A percentile compares a stretch with the other conserved stretches of the same genome.
These are phyloP conservation scores for Gavialis gangeticus DNA, from an alignment of 2,113 vertebrate species.

Conservation along the genomic window DNA sequence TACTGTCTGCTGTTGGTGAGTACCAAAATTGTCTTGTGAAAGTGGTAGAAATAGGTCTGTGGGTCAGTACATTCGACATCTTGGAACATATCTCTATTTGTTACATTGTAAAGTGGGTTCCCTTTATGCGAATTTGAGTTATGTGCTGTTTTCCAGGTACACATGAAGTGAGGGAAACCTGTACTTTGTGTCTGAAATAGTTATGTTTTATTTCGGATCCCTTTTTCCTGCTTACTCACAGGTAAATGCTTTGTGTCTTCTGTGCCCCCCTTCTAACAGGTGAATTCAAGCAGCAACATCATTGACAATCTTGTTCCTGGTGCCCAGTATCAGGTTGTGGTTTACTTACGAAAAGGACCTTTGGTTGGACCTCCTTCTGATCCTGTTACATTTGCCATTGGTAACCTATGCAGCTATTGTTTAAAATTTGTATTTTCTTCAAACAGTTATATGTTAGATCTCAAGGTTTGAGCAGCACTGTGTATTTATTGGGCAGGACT, in stretches of 20 bases:
- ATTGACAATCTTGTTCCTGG: constrained; percentile 92
- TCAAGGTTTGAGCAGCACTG: background rate
- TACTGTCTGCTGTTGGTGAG: no score
- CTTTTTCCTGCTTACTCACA: background rate
- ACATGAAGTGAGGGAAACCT: no score
- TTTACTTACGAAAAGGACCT: constrained; percentile 91
- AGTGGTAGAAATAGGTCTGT: no score
- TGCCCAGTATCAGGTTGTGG: constrained; percentile 92
- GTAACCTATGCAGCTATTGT: constrained; percentile 72
- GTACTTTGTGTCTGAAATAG: background rate
- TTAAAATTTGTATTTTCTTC: background rate
- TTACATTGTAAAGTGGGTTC: no score
- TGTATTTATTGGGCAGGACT: background rate
- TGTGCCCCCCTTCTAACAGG: constrained; percentile 75
- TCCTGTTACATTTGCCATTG: constrained; percentile 93
- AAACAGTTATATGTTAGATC: background rate
- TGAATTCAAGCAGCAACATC: constrained; percentile 91
- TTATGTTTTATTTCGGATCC: background rate
- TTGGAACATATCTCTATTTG: no score
- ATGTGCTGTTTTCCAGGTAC: no score
- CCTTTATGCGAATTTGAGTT: no score
- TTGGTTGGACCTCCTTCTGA: constrained; percentile 93
- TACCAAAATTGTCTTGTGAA: no score
- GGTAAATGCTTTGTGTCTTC: background rate
- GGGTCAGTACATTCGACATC: no score